Base-by-base conservation (phyloP, 92 coral and sea anemone species). In the Epizoanthus scotinus region DNA sequence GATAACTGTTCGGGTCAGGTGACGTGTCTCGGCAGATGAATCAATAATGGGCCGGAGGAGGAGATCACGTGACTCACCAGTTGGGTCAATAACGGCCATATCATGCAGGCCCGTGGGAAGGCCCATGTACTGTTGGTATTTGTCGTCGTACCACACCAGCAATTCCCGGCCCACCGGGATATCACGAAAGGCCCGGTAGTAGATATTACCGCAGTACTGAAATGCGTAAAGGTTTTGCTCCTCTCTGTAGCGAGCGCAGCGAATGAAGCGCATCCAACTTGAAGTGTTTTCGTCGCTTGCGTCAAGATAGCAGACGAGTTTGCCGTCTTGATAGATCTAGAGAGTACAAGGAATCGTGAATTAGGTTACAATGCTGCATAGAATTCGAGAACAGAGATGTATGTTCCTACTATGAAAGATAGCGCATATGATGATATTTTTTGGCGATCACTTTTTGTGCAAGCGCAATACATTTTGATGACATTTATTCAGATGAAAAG, bases 231-330 rank as follows among this genome's bases (percentile, higher is more conserved):
- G 89, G 67, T 96, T 96, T 60, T 96, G 99, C 50, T 96, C 99
- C 25, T 92, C 99, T 25, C 95, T 86, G 70, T 89, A 91, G n/a
- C 99, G 92, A 5, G 99, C 99, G 40, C 99, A 96, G 50, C 98
- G 96, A 56, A 96, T 96, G 19, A 96, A 96, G 59, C 99, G 88
- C 99, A 96, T 96, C 99, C 99, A 96, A 42, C 99, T 96, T 8
- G 99, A 96, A 3, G 93, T 91, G 84, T 90, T 96, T 61, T 96
- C 99, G 80, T 96, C 99, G 53, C 93, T 93, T 42, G 98, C 99
- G 75, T 96, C 99, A 8, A 96, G 90, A 73, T 93, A 96, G 47
- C 93, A 93, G 3, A 91, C 85, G 17, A 96, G 86, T 50, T 90
- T 94, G n/a, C 98, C 94, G 12, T 96, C 98, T 79, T 96, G 98